phyloP scores from a whole-genome alignment of 2,888 invertebrate species.

The Hirtodrosophila confusa region DNA sequence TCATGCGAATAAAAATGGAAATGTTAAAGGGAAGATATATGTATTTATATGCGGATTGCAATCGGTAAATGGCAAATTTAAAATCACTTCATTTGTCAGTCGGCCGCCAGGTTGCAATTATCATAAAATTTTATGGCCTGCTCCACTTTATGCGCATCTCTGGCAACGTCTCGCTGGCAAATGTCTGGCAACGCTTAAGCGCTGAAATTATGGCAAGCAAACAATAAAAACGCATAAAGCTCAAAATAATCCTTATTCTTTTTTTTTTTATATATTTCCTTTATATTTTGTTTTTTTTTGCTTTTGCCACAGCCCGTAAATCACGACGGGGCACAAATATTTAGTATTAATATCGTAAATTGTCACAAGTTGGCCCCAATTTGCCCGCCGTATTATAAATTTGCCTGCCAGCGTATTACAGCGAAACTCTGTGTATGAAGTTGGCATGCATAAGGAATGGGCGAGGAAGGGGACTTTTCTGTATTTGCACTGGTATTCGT shows the following conservation, averaged over 20 bases:
- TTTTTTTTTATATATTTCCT: constrained; percentile 4
- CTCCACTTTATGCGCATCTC: constrained; percentile 71
- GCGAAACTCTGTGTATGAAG: constrained; percentile 1
- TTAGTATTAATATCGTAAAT: constrained; percentile 82
- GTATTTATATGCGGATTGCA: constrained; percentile 14
- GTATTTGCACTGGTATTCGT: no score
- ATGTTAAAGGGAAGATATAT: not conserved
- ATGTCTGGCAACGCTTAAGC: constrained; percentile 65
- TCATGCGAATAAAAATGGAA: constrained; percentile 47
- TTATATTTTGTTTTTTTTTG: not conserved
- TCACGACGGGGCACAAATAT: constrained; percentile 80
- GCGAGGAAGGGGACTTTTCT: no score
- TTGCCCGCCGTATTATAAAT: constrained; percentile 78
- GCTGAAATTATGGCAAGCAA: constrained; percentile 71
- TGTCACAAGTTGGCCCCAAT: constrained; percentile 81
- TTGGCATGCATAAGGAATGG: no score
- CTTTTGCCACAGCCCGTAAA: constrained; percentile 54
- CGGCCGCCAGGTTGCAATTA: constrained; percentile 72
- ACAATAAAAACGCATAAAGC: constrained; percentile 76
- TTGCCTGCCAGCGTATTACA: constrained; percentile 53
- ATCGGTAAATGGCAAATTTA: constrained; percentile 46
- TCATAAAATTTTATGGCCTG: constrained; percentile 78
- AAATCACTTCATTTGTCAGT: constrained; percentile 78
- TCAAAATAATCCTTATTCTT: constrained; percentile 67
- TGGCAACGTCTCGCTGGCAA: constrained; percentile 10